These are phyloP conservation scores for Nannobrachium achirus DNA, from an alignment of 2,113 vertebrate genomes.

Conservation along the genomic window DNA sequence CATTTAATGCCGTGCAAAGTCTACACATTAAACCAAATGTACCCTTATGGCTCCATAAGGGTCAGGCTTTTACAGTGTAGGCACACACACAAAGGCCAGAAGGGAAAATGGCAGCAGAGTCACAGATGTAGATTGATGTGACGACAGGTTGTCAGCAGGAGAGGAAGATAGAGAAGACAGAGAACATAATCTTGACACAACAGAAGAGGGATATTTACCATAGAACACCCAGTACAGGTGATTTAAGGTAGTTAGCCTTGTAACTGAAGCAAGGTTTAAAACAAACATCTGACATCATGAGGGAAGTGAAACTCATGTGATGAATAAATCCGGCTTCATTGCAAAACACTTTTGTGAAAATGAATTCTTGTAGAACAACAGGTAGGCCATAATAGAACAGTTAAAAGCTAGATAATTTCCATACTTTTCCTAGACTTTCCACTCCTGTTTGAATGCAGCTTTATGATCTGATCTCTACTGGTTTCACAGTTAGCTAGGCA, in stretches of 20 bases:
- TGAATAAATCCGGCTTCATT: background rate
- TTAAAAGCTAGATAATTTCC: background rate
- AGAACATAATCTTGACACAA: background rate
- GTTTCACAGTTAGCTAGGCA: slow-evolving; percentile 14
- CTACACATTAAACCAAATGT: no score
- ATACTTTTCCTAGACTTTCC: background rate
- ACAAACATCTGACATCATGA: no score
- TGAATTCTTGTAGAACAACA: background rate
- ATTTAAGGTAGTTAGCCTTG: background rate
- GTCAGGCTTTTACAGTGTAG: no score
- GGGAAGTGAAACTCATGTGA: background rate
- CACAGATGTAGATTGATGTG: background rate
- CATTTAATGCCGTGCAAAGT: background rate
- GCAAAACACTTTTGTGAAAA: background rate
- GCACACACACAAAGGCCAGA: background rate
- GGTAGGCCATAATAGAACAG: background rate
- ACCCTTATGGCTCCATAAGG: no score
- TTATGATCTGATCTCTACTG: background rate
- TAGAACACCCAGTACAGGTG: slow-evolving; percentile 1
- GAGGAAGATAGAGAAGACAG: background rate
- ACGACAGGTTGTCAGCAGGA: background rate
- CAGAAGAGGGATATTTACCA: background rate
- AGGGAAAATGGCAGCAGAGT: background rate
- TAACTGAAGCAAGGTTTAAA: no score
- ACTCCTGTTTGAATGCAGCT: background rate